Percentiles rank a stretch among this genome's conserved stretches.
Evolutionary conservation across 2,797 vertebrate species (phyloP).

Genomic region (Gadopsis bispinosus): DNA sequence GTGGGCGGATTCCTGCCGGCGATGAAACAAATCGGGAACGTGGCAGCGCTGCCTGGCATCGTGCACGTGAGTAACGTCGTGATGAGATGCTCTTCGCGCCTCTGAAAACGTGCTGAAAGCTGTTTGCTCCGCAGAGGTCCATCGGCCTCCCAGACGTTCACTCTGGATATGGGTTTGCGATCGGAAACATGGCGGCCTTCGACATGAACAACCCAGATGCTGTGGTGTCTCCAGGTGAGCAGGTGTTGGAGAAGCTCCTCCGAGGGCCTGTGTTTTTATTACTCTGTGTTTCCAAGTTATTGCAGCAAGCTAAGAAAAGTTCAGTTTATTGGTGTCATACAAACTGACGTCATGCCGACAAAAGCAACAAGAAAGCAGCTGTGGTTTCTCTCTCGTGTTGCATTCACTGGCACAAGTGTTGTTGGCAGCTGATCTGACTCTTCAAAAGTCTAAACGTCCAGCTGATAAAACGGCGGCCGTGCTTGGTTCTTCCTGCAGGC

Average conservation of each 20-base stretch:
- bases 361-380: too few species aligned
- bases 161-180: conserved; percentile 98
- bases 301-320: too few species aligned
- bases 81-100: not conserved
- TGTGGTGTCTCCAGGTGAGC: conserved; percentile 94
- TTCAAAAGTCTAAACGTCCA: too few species aligned
- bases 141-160: conserved; percentile 97
- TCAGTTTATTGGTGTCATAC: too few species aligned
- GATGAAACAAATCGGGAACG: conserved; percentile 99
- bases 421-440: too few species aligned
- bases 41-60: conserved; percentile 97
- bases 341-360: too few species aligned
- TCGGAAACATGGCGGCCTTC: conserved; percentile 99
- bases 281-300: too few species aligned
- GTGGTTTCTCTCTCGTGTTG: too few species aligned
- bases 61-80: conserved; percentile 88
- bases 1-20: conserved; percentile 96
- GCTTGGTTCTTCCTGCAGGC: conserved; percentile 77
- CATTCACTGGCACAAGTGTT: too few species aligned
- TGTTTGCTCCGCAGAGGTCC: conserved; percentile 85
- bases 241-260: not conserved
- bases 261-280: too few species aligned
- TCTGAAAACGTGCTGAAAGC: not conserved
- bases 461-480: too few species aligned
- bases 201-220: conserved; percentile 93